phyloP scores from a whole-genome alignment of 2,888 invertebrate genomes.

The Caenorhabditis becei region DNA sequence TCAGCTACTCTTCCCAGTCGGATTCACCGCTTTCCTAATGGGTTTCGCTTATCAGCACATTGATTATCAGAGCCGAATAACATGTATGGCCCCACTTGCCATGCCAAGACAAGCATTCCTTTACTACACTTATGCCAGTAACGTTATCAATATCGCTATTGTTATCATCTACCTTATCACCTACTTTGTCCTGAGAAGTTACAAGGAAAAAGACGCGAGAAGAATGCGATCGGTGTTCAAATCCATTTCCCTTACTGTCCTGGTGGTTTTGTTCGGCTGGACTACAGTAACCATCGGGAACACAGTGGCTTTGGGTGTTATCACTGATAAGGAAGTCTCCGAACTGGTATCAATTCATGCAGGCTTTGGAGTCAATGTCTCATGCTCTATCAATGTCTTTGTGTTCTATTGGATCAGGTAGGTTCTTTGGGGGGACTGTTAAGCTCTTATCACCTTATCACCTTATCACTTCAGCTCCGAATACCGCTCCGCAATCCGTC shows the following conservation, averaged over 20 bases:
- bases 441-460: too few species aligned
- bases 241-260: constrained; percentile 59
- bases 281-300: constrained; percentile 47
- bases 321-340: constrained; percentile 9
- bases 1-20: constrained; percentile 34
- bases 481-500: constrained; percentile 37
- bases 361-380: constrained; percentile 52
- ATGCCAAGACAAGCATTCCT: constrained; percentile 23
- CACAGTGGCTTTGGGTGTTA: constrained; percentile 20
- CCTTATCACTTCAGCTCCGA: constrained; percentile 51
- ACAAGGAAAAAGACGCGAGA: constrained; percentile 31
- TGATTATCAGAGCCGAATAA: constrained; percentile 32
- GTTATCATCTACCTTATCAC: constrained; percentile 46
- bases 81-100: constrained; percentile 38
- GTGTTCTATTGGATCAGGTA: constrained; percentile 63
- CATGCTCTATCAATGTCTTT: constrained; percentile 53
- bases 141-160: constrained; percentile 38
- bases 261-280: constrained; percentile 60
- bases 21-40: constrained; percentile 32
- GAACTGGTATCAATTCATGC: constrained; percentile 34
- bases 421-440: neutral
- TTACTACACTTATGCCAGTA: constrained; percentile 49
- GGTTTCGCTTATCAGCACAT: constrained; percentile 5
- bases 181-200: constrained; percentile 38
- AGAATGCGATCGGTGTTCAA: constrained; percentile 57